Conservation (phyloP, 2,888 invertebrate species). For the Chaitophorus viminalis region DNA sequence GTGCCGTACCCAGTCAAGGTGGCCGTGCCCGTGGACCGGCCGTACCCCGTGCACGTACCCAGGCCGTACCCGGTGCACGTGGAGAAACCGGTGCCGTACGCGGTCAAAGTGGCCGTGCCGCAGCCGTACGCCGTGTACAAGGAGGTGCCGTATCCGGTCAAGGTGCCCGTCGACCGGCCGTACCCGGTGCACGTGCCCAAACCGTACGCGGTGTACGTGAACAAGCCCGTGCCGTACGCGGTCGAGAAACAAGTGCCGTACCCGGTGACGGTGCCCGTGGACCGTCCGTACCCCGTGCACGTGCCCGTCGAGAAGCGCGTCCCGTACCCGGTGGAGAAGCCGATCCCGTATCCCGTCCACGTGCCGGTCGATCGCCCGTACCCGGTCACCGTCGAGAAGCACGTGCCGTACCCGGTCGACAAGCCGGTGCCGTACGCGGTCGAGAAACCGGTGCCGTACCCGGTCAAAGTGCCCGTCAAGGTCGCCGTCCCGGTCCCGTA, state of each 20-base stretch:
- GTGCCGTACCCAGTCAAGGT: constrained; percentile 67
- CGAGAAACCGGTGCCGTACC: constrained; percentile 73
- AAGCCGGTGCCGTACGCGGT: constrained; percentile 68
- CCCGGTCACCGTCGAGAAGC: constrained; percentile 71
- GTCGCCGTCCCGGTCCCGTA: constrained; percentile 70
- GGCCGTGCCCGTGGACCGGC: constrained; percentile 64
- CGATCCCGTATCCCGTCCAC: constrained; percentile 65
- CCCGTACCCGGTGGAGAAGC: constrained; percentile 66
- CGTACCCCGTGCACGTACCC: constrained; percentile 64
- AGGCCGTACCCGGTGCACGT: constrained; percentile 64
- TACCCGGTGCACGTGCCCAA: constrained; percentile 63
- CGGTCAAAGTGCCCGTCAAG: constrained; percentile 69
- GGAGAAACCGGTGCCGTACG: constrained; percentile 64
- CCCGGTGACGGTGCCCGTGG: constrained; percentile 77
- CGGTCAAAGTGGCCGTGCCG: constrained; percentile 64
- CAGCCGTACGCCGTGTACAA: constrained; percentile 64
- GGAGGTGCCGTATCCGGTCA: constrained; percentile 64
- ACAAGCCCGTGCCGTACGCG: constrained; percentile 79
- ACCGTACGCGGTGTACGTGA: constrained; percentile 64
- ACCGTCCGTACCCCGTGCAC: constrained; percentile 80
- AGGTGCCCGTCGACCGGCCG: constrained; percentile 63
- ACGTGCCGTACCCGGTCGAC: constrained; percentile 69
- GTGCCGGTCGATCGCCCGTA: constrained; percentile 65
- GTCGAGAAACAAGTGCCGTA: constrained; percentile 74
- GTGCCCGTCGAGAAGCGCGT: constrained; percentile 78